Conservation (phyloP, 2,888 invertebrate genomes). For the Ischnus inquisitorius region DNA sequence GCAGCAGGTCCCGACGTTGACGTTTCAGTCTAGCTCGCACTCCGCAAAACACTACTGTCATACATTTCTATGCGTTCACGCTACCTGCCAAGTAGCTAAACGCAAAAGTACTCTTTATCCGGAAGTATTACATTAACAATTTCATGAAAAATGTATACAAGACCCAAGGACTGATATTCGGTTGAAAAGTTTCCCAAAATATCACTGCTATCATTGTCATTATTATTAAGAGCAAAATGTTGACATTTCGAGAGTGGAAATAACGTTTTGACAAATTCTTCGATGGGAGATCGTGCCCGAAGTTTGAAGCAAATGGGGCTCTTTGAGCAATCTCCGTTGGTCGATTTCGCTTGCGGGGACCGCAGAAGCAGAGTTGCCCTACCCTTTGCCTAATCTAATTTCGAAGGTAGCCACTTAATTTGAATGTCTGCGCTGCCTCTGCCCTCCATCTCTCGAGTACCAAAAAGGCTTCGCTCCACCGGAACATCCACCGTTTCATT, state of each 20-base stretch:
- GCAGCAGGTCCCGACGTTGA: slow-evolving; percentile 40
- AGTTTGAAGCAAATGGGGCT: too few relatives aligned
- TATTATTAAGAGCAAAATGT: too few relatives aligned
- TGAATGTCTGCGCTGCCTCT: slow-evolving; percentile 74
- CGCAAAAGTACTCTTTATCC: not conserved
- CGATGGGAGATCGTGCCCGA: too few relatives aligned
- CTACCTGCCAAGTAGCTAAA: not conserved
- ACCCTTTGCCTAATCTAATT: slow-evolving; percentile 79
- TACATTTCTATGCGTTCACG: not conserved
- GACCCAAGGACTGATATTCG: too few relatives aligned
- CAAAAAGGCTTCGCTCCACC: slow-evolving; percentile 51
- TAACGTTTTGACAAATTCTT: too few relatives aligned
- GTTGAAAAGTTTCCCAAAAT: too few relatives aligned
- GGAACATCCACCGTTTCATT: slow-evolving; percentile 1
- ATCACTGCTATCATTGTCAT: too few relatives aligned
- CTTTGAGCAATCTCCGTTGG: slow-evolving; percentile 24
- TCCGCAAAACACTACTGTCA: slow-evolving; percentile 2
- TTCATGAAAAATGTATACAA: too few relatives aligned
- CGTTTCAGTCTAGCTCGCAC: slow-evolving; percentile 29
- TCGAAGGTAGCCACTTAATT: slow-evolving; percentile 83
- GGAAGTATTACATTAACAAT: not conserved
- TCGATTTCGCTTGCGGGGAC: slow-evolving; percentile 25
- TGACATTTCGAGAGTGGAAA: too few relatives aligned
- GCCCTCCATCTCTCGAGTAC: slow-evolving; percentile 63
- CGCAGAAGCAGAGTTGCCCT: slow-evolving; percentile 56